Conservation (phyloP, 2,888 invertebrate genomes). For the Monochamus alternatus region DNA sequence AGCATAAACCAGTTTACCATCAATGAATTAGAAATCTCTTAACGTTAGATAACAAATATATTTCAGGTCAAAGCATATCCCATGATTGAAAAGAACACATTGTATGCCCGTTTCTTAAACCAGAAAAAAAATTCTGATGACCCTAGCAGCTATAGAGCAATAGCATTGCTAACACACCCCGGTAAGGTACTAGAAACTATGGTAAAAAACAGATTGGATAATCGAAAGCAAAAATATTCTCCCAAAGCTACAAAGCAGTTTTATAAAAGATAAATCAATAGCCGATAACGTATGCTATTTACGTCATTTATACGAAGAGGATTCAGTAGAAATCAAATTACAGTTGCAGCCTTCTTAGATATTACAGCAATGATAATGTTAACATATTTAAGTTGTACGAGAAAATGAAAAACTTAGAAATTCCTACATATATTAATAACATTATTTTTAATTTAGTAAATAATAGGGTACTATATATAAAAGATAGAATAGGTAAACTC, state of each 20-base stretch:
- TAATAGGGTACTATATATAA: not conserved
- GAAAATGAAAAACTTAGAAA: not conserved
- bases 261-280: constrained; percentile 8
- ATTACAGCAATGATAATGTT: constrained; percentile 32
- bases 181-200: constrained; percentile 13
- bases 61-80: too few species aligned
- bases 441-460: not conserved
- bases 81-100: too few species aligned
- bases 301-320: not conserved
- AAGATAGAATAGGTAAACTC: not conserved
- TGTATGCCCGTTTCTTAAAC: too few species aligned
- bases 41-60: too few species aligned
- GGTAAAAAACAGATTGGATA: constrained; percentile 14
- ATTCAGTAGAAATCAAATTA: constrained; percentile 10
- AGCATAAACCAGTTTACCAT: not conserved
- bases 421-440: not conserved
- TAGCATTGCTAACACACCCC: constrained; percentile 13
- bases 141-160: not conserved
- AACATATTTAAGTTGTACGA: constrained; percentile 28
- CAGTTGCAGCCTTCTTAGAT: constrained; percentile 23
- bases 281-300: constrained; percentile 4
- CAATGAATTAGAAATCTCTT: not conserved
- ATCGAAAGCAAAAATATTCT: constrained; percentile 16
- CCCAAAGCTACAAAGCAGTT: constrained; percentile 1
- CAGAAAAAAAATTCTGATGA: constrained; percentile 14